These are phyloP conservation scores for Zoanthus gigantus DNA, from an alignment of 92 coral and sea anemone species.

Conservation along the genomic window DNA sequence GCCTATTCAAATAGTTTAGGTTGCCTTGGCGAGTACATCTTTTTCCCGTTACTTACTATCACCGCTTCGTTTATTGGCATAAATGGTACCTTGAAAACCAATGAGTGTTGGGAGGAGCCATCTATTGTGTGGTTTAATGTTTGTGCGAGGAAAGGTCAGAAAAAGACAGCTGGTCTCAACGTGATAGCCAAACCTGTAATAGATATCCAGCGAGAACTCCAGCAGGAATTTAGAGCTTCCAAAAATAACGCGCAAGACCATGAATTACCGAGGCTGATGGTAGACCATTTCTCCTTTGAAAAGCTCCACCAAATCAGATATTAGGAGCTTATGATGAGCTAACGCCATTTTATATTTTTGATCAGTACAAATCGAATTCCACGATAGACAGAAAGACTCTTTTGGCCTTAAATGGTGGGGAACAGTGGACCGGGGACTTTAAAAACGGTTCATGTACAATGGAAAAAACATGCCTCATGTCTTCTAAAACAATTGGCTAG, in stretches of 20 bases:
- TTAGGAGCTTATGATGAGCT: slow-evolving; percentile 67
- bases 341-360: slow-evolving; percentile 56
- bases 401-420: slow-evolving; percentile 62
- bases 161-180: slow-evolving; percentile 37
- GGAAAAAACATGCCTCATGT: slow-evolving; percentile 50
- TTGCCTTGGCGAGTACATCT: no score
- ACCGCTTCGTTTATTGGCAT: no score
- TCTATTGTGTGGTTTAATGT: no score
- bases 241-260: slow-evolving; percentile 38
- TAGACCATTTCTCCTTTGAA: slow-evolving; percentile 64
- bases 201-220: slow-evolving; percentile 43
- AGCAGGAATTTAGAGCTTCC: slow-evolving; percentile 24
- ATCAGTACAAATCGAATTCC: slow-evolving; percentile 62
- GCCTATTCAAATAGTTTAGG: no score
- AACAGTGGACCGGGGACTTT: slow-evolving; percentile 60
- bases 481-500: not conserved
- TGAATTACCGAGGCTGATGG: slow-evolving; percentile 56
- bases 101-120: no score
- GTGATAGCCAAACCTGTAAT: slow-evolving; percentile 42
- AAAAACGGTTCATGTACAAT: slow-evolving; percentile 60
- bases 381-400: slow-evolving; percentile 68
- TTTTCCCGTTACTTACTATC: no score
- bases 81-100: not conserved
- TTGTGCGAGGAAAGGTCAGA: no score
- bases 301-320: slow-evolving; percentile 56